These are phyloP conservation scores for Aurelia sp. DNA, from an alignment of 30 jellyfish, hydroid and myxozoan species.

Conservation along the genomic window DNA sequence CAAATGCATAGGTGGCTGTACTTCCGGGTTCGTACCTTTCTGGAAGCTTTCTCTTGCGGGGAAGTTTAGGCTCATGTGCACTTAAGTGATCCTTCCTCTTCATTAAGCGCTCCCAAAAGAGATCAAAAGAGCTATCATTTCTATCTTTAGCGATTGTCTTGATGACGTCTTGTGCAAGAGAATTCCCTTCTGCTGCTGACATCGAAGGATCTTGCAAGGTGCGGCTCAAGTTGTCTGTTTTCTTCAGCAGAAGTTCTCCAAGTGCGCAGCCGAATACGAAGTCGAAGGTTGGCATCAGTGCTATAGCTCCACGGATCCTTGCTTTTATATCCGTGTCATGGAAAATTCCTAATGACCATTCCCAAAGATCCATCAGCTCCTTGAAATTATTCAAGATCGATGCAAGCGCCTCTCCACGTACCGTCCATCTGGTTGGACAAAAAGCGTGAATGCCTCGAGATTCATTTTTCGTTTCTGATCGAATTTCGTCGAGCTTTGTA, in stretches of 20 bases:
- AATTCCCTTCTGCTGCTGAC: not conserved
- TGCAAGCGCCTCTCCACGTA: conserved; percentile 43
- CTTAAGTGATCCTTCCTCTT: not conserved
- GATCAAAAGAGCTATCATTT: not conserved
- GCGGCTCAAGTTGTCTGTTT: not conserved
- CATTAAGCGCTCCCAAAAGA: not conserved
- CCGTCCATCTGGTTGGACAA: conserved; percentile 62
- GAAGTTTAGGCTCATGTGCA: conserved; percentile 9
- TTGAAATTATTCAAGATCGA: conserved; percentile 11
- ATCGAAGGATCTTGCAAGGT: not conserved
- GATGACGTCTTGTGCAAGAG: not conserved
- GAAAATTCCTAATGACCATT: not conserved
- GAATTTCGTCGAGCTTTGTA: conserved; percentile 20
- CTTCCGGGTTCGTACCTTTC: not conserved
- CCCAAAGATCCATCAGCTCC: conserved; percentile 53
- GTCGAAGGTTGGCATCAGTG: conserved; percentile 9
- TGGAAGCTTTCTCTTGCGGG: conserved; percentile 15
- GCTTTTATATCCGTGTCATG: conserved; percentile 53
- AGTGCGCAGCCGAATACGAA: not conserved
- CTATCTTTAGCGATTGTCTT: not conserved
- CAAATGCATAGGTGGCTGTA: conserved; percentile 5
- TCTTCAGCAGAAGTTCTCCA: not conserved
- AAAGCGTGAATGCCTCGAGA: conserved; percentile 22
- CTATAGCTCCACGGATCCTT: conserved; percentile 25
- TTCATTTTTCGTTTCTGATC: conserved; percentile 24